Percentiles rank a stretch among this genome's conserved stretches.
Conservation (phyloP, 2,113 vertebrate genomes). For the Plotosus lineatus region DNA sequence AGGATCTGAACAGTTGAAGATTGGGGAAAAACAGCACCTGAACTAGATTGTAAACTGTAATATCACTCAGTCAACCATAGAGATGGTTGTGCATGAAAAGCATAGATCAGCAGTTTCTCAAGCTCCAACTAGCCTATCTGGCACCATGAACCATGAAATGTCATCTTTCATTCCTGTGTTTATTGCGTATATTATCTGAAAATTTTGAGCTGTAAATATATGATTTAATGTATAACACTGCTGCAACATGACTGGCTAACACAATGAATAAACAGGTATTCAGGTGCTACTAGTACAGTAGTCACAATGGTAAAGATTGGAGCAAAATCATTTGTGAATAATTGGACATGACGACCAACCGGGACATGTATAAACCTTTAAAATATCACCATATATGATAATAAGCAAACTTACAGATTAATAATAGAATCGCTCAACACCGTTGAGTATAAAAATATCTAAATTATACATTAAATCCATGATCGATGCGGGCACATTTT, state of each 20-base stretch:
- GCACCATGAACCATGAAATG: background rate
- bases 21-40: background rate
- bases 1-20: background rate
- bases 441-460: slow-evolving; percentile 22
- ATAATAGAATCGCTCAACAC: background rate
- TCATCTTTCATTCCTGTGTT: background rate
- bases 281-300: background rate
- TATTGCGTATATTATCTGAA: background rate
- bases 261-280: background rate
- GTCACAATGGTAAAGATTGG: background rate
- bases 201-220: background rate
- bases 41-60: background rate
- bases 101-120: background rate
- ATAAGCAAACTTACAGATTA: background rate
- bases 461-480: background rate
- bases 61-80: background rate
- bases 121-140: background rate
- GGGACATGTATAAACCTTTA: background rate
- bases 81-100: background rate
- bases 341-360: background rate
- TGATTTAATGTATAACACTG: background rate
- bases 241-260: background rate
- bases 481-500: background rate
- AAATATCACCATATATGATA: background rate
- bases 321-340: background rate